Evolutionary conservation across 2,113 vertebrate genomes (phyloP).

Genomic region (Pimephales promelas): DNA sequence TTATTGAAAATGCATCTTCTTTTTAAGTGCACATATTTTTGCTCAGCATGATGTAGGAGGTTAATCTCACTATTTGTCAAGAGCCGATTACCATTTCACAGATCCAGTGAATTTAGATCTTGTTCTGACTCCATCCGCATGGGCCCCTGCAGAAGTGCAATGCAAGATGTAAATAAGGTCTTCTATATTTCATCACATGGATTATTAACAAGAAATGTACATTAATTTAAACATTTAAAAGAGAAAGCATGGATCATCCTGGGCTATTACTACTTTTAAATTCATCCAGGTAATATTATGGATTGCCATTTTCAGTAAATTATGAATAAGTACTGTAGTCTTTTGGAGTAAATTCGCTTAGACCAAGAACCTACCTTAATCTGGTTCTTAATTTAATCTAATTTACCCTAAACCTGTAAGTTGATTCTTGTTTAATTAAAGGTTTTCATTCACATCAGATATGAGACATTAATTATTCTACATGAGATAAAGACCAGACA

Average conservation of each 20-base stretch:
- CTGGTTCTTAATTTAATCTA: background rate
- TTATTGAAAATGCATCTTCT: slow-evolving; percentile 38
- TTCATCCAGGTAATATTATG: background rate
- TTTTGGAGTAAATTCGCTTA: background rate
- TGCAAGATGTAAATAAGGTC: background rate
- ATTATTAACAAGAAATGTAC: slow-evolving; percentile 7
- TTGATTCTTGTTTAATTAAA: no score
- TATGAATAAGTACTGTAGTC: background rate
- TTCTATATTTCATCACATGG: slow-evolving; percentile 14
- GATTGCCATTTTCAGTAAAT: background rate
- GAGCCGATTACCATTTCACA: background rate
- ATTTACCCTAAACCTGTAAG: no score
- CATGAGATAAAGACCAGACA: no score
- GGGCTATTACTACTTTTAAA: background rate
- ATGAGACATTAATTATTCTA: no score
- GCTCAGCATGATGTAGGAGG: background rate
- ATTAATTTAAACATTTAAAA: background rate
- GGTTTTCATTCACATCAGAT: no score
- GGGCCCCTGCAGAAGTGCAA: background rate
- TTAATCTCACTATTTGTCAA: slow-evolving; percentile 27
- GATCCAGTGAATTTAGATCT: background rate
- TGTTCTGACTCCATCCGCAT: background rate
- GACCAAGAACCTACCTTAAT: background rate
- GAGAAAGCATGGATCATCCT: background rate
- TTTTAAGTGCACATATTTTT: slow-evolving; percentile 28